Evolutionary conservation across 2,888 invertebrate species (phyloP).

Genomic region (Exephanes ischioxanthus): DNA sequence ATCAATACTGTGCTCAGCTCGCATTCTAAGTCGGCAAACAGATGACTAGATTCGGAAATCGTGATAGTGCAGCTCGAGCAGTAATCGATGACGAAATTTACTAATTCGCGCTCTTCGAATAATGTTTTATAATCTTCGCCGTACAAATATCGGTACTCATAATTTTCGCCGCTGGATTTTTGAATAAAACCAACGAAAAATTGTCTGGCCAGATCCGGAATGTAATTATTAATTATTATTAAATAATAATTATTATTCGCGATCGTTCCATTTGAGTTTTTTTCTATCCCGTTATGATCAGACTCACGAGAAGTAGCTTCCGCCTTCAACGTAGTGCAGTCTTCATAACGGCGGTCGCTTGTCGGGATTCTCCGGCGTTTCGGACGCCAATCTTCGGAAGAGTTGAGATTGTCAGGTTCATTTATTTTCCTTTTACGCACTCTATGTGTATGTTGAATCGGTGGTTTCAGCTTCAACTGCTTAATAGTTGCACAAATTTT

Average conservation of each 20-base stretch:
- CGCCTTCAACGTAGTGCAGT: too few species aligned
- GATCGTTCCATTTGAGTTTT: too few species aligned
- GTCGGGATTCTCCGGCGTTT: neutral
- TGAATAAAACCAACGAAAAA: neutral
- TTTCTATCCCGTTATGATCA: too few species aligned
- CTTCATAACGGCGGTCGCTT: neutral
- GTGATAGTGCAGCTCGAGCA: neutral
- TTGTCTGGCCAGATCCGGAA: neutral
- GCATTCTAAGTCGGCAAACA: neutral
- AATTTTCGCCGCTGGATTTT: neutral
- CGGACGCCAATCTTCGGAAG: conserved; percentile 6
- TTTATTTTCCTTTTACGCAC: conserved; percentile 15
- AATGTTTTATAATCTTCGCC: neutral
- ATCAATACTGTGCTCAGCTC: neutral
- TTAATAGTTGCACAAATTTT: conserved; percentile 2
- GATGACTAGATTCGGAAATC: neutral
- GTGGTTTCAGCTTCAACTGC: conserved; percentile 13
- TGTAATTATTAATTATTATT: too few species aligned
- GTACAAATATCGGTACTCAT: conserved; percentile 5
- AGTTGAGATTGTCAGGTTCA: conserved; percentile 24
- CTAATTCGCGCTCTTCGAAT: neutral
- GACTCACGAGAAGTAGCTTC: too few species aligned
- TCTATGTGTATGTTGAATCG: conserved; percentile 15
- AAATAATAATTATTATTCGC: too few species aligned
- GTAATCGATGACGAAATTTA: neutral